phyloP scores from a whole-genome alignment of 2,797 vertebrate species.

The Silurus lanzhouensis region DNA sequence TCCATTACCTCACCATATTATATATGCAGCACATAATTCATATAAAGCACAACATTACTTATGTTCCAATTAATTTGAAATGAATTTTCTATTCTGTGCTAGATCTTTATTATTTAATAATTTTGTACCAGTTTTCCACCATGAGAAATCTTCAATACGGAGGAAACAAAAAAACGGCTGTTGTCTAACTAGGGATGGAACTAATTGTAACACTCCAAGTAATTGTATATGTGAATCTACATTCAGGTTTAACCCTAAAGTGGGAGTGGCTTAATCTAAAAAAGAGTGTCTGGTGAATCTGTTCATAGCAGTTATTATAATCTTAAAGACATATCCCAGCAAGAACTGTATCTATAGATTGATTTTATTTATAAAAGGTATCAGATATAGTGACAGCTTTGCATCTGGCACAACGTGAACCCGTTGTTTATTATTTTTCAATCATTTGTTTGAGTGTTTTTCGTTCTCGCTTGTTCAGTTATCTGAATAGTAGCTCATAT shows the following conservation, averaged over 20 bases:
- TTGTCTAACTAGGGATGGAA: background rate
- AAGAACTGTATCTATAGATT: background rate
- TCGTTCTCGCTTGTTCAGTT: too few species aligned
- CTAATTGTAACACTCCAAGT: background rate
- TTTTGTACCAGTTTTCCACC: background rate
- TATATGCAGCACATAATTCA: background rate
- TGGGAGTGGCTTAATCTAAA: background rate
- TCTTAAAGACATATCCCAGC: background rate
- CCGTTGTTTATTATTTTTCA: too few species aligned
- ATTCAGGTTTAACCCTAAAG: background rate
- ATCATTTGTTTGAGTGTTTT: too few species aligned
- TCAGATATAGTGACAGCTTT: background rate
- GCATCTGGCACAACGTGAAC: too few species aligned
- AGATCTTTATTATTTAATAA: background rate
- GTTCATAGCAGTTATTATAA: background rate
- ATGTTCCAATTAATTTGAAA: background rate
- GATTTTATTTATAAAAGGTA: background rate
- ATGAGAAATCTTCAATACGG: background rate
- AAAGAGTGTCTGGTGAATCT: background rate
- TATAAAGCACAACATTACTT: background rate
- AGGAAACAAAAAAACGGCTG: background rate
- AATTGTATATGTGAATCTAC: background rate
- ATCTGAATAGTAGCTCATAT: background rate
- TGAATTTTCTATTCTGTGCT: background rate
- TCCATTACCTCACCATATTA: constrained; percentile 12